Evolutionary conservation across 2,113 vertebrate species (phyloP).

Genomic region (Pelecanus crispus): DNA sequence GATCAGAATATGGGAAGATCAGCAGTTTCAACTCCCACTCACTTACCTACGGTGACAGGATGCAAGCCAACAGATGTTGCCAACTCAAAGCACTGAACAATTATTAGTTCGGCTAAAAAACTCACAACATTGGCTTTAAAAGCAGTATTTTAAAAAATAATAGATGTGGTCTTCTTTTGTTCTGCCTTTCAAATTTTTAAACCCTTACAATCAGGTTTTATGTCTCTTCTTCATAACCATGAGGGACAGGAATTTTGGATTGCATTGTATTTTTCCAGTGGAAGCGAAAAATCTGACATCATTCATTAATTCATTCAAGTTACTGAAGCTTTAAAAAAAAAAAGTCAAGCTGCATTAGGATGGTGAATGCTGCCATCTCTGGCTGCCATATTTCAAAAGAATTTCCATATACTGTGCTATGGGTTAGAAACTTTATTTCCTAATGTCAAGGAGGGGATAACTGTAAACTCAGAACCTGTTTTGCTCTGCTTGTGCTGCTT

Average conservation of each 20-base stretch:
- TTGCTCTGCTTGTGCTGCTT: background rate
- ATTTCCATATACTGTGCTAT: background rate
- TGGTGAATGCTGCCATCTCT: conserved; percentile 36
- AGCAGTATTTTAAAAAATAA: background rate
- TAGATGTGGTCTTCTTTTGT: background rate
- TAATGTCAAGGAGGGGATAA: background rate
- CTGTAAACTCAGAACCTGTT: background rate
- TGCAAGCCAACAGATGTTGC: conserved; percentile 22
- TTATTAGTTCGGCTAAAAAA: conserved; percentile 6
- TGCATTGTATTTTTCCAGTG: background rate
- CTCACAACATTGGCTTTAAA: background rate
- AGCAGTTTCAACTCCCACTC: conserved; percentile 32
- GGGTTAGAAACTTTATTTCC: background rate
- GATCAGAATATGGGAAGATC: conserved; percentile 11
- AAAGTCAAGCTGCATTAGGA: background rate
- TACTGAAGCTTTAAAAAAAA: background rate
- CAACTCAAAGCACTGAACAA: background rate
- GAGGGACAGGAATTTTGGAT: background rate
- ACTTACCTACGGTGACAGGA: conserved; percentile 20
- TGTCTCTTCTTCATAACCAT: background rate
- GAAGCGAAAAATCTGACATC: background rate
- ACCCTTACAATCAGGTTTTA: background rate
- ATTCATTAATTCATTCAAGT: background rate
- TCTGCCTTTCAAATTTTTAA: background rate
- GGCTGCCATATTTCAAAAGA: background rate